phyloP scores from a whole-genome alignment of 2,797 vertebrate species.

The Falco berigora region DNA sequence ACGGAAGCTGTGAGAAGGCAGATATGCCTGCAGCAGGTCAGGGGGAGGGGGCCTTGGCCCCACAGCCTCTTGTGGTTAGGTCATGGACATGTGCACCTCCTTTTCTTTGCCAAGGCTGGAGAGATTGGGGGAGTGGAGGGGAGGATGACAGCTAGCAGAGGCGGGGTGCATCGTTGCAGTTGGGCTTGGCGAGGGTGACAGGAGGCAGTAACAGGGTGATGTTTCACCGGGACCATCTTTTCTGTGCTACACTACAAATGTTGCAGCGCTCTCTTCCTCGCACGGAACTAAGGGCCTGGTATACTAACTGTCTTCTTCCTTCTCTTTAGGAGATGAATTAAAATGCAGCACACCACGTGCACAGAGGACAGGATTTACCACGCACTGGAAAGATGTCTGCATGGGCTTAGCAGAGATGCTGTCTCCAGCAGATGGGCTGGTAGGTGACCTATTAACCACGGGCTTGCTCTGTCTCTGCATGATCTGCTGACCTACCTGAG shows the following conservation, averaged over 20 bases:
- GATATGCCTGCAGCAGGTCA: not conserved
- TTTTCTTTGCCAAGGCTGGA: too few species aligned
- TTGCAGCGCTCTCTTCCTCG: not conserved
- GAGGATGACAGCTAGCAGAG: too few species aligned
- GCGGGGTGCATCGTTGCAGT: rapidly evolving
- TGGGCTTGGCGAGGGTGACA: not conserved
- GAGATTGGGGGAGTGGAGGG: too few species aligned
- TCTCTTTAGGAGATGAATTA: constrained; percentile 77
- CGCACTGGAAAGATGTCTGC: constrained; percentile 88
- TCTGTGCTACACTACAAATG: not conserved
- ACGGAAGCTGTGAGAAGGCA: not conserved
- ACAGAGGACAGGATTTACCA: constrained; percentile 98
- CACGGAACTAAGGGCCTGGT: not conserved
- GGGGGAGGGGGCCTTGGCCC: not conserved
- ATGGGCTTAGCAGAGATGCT: constrained; percentile 80
- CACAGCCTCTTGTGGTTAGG: rapidly evolving
- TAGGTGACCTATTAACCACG: constrained; percentile 47
- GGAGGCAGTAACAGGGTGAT: not conserved
- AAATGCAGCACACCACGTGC: constrained; percentile 96
- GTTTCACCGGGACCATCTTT: not conserved
- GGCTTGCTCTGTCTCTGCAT: not conserved
- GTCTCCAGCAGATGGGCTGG: constrained; percentile 84
- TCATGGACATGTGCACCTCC: not conserved
- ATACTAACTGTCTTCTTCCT: not conserved
- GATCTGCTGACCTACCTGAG: not conserved